Percentiles rank a stretch among this genome's conserved stretches.
Conservation (phyloP, 2,797 vertebrate species). For the Sebastes steindachneri region DNA sequence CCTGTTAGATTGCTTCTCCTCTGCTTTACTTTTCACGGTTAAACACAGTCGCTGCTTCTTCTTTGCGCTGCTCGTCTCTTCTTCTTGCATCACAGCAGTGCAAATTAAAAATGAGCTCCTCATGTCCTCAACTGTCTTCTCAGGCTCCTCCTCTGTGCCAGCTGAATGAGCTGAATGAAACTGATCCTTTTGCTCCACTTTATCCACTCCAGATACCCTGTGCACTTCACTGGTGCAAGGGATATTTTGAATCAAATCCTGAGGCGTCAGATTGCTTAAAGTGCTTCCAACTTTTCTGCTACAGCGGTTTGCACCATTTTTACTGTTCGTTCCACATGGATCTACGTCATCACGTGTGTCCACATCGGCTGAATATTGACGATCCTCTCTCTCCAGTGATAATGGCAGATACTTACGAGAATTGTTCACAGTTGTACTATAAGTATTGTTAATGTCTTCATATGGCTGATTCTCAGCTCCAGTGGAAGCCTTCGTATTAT, state of each 20-base stretch:
- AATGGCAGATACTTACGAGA: not conserved
- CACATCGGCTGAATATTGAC: not conserved
- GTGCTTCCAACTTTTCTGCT: not conserved
- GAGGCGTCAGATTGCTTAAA: not conserved
- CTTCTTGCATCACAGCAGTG: not conserved
- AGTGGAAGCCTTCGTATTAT: not conserved
- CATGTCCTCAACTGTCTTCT: not conserved
- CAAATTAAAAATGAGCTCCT: not conserved
- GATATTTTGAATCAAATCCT: slow-evolving; percentile 3
- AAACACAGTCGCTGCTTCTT: not conserved
- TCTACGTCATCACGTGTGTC: not conserved
- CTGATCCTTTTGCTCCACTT: slow-evolving; percentile 18
- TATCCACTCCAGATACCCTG: not conserved
- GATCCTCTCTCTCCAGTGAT: not conserved
- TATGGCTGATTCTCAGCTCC: not conserved
- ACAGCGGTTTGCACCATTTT: not conserved
- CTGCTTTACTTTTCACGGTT: not conserved
- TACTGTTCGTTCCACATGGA: not conserved
- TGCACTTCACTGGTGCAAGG: not conserved
- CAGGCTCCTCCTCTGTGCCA: slow-evolving; percentile 9
- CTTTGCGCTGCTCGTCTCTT: not conserved
- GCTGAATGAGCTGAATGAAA: slow-evolving; percentile 7
- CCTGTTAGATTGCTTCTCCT: not conserved
- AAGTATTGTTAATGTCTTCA: not conserved
- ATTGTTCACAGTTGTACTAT: not conserved